A percentile compares a stretch with the other conserved stretches of the same genome.
phyloP scores from a whole-genome alignment of 2,113 vertebrate species.

The Pantherophis guttatus region DNA sequence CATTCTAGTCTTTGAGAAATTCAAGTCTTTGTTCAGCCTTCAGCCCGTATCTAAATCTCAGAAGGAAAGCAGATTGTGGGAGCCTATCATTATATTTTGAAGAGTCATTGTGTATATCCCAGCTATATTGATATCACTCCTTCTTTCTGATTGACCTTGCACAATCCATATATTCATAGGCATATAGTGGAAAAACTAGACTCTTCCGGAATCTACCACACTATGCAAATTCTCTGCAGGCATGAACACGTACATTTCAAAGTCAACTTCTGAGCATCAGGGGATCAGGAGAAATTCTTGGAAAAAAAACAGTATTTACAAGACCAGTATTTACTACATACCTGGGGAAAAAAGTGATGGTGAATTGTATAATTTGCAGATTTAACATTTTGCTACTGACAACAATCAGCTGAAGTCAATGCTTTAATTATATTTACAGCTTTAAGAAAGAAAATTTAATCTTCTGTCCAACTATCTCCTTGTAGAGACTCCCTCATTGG shows the following conservation, averaged over 20 bases:
- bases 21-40: background rate
- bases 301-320: background rate
- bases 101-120: background rate
- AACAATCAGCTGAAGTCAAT: constrained; percentile 32
- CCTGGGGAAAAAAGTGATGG: background rate
- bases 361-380: constrained; percentile 6
- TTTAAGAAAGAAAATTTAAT: background rate
- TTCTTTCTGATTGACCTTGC: background rate
- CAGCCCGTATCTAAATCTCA: background rate
- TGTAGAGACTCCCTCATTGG: background rate
- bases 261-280: background rate
- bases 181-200: background rate
- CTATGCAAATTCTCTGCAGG: background rate
- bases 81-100: background rate
- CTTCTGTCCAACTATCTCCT: background rate
- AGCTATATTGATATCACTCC: background rate
- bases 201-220: background rate
- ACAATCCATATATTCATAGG: background rate
- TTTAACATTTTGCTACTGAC: constrained; percentile 11
- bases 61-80: background rate
- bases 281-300: background rate
- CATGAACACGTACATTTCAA: background rate
- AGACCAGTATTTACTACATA: background rate
- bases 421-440: background rate
- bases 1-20: background rate